Evolutionary conservation across 2,113 vertebrate species (phyloP).

Genomic region (Dascyllus trimaculatus): DNA sequence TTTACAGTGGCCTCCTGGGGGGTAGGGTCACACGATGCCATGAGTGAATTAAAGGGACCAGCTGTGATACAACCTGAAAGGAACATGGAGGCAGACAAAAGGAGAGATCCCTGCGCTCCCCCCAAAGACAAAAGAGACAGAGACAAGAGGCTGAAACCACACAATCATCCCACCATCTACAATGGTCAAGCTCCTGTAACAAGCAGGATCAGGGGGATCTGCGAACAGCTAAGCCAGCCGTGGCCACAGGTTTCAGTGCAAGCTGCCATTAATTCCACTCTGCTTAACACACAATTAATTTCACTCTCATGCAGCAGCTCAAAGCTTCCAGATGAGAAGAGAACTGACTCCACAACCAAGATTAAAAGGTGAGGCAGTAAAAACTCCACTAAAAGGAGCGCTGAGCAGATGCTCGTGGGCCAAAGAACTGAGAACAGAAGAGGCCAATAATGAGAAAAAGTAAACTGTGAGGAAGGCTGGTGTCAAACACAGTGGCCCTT

Average conservation of each 20-base stretch:
- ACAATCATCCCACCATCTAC: slow-evolving; percentile 84
- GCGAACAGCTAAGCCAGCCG: slow-evolving; percentile 77
- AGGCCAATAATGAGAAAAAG: slow-evolving; percentile 56
- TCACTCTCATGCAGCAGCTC: slow-evolving; percentile 73
- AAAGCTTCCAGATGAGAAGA: slow-evolving; percentile 72
- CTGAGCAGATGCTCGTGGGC: slow-evolving; percentile 74
- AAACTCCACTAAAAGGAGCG: slow-evolving; percentile 58
- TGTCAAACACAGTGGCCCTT: slow-evolving; percentile 35
- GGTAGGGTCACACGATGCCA: slow-evolving; percentile 78
- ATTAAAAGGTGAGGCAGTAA: slow-evolving; percentile 76
- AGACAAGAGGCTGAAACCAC: slow-evolving; percentile 84
- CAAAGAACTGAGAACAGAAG: slow-evolving; percentile 57
- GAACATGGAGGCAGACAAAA: slow-evolving; percentile 87
- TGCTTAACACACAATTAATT: slow-evolving; percentile 85
- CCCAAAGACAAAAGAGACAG: slow-evolving; percentile 87
- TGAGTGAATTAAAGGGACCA: slow-evolving; percentile 91
- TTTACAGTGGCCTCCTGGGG: slow-evolving; percentile 84
- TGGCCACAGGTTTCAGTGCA: slow-evolving; percentile 79
- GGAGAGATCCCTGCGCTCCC: slow-evolving; percentile 84
- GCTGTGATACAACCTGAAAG: slow-evolving; percentile 95
- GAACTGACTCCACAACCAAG: slow-evolving; percentile 65
- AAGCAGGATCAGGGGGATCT: slow-evolving; percentile 85
- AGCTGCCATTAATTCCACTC: slow-evolving; percentile 84
- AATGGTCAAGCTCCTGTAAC: slow-evolving; percentile 83
- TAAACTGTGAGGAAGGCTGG: slow-evolving; percentile 29